Percentiles rank a stretch among this genome's conserved stretches.
Conservation (phyloP, 2,113 vertebrate genomes). For the Melanotaenia duboulayi region DNA sequence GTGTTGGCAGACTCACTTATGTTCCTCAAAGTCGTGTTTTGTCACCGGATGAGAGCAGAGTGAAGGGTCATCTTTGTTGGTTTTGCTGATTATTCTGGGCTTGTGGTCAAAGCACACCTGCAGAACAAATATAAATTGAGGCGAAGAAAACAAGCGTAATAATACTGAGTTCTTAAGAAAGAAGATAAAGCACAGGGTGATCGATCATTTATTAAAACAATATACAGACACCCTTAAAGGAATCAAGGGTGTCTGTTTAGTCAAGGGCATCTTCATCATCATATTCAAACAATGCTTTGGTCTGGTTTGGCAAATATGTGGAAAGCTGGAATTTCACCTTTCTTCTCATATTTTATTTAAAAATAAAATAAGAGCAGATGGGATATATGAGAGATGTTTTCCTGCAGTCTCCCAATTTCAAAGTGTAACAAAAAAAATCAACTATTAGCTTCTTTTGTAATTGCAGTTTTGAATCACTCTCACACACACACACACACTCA, state of each 20-base stretch:
- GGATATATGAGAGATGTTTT: no score
- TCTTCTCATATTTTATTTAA: background rate
- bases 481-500: no score
- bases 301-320: background rate
- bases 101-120: constrained; percentile 99
- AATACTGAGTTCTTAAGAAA: no score
- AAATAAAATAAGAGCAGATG: background rate
- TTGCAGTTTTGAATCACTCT: no score
- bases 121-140: constrained; percentile 19
- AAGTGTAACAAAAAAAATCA: no score
- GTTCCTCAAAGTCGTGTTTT: constrained; percentile 93
- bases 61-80: constrained; percentile 90
- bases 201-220: no score
- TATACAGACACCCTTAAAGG: no score
- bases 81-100: constrained; percentile 98
- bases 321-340: background rate
- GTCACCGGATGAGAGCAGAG: constrained; percentile 94
- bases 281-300: background rate
- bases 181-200: background rate
- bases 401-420: no score
- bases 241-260: no score
- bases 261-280: background rate
- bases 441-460: no score
- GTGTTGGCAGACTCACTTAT: constrained; percentile 87
- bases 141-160: no score